Conservation (phyloP, 2,113 vertebrate species). For the Psittacara wagleri region DNA sequence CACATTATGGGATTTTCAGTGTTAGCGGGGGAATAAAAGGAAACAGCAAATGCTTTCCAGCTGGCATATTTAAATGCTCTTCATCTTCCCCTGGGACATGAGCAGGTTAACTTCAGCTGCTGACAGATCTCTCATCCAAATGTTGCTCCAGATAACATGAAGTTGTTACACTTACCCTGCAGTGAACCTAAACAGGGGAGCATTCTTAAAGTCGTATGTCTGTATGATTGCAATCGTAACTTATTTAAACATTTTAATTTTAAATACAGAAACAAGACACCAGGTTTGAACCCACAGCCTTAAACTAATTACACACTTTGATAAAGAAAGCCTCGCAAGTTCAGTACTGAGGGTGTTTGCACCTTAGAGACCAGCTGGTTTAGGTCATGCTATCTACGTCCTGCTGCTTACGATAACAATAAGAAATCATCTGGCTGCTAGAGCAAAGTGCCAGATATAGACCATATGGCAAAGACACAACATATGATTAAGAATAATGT, state of each 20-base stretch:
- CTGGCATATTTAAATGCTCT: constrained; percentile 42
- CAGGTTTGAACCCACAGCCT: not conserved
- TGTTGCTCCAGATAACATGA: constrained; percentile 28
- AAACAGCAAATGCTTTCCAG: constrained; percentile 56
- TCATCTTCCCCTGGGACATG: constrained; percentile 33
- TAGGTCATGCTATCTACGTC: not conserved
- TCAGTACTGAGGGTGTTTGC: not conserved
- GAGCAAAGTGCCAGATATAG: not conserved
- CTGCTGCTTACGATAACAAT: not conserved
- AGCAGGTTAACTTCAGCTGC: constrained; percentile 53
- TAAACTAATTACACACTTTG: not conserved
- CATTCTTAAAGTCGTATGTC: not conserved
- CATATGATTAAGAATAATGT: not conserved
- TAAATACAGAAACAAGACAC: not conserved
- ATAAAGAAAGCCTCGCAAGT: not conserved
- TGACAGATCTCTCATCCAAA: constrained; percentile 39
- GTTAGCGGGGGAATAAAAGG: constrained; percentile 7
- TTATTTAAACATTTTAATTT: not conserved
- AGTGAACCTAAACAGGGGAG: constrained; percentile 4
- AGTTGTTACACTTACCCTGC: not conserved
- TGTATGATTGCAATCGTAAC: not conserved
- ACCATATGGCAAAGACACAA: not conserved
- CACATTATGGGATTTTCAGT: constrained; percentile 14
- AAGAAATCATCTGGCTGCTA: not conserved
- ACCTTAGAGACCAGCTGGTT: constrained; percentile 16